Evolutionary conservation across 2,888 invertebrate species (phyloP).

Genomic region (Pristionchus maxplancki): DNA sequence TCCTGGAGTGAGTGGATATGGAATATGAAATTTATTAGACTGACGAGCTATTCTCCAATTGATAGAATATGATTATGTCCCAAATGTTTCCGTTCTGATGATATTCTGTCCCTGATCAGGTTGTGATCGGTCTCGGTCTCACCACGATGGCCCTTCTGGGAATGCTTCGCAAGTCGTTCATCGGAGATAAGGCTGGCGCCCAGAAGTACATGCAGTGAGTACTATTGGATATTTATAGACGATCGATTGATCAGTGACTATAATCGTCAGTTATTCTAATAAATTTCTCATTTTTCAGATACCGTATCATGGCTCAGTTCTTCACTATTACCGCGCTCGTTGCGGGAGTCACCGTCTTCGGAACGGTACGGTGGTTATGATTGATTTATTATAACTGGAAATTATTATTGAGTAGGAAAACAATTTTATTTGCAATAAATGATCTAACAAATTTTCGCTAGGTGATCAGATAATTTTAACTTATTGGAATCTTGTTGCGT

Average conservation of each 20-base stretch:
- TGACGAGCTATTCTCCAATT: not conserved
- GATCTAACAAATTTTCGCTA: too few species aligned
- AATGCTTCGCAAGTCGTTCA: constrained; percentile 68
- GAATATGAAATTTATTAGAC: not conserved
- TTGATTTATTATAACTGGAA: not conserved
- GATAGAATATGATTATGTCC: not conserved
- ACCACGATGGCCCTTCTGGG: constrained; percentile 71
- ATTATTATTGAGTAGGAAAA: not conserved
- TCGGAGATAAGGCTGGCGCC: constrained; percentile 71
- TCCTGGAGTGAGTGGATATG: constrained; percentile 66
- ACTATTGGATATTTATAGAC: not conserved
- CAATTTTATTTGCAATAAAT: too few species aligned
- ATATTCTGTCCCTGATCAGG: not conserved
- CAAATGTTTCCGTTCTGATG: not conserved
- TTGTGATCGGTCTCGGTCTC: constrained; percentile 69
- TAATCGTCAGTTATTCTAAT: not conserved
- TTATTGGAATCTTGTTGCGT: too few species aligned
- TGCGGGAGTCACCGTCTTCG: constrained; percentile 72
- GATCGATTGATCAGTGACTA: not conserved
- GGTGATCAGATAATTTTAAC: too few species aligned
- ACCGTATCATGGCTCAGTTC: constrained; percentile 76
- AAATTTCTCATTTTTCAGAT: constrained; percentile 52
- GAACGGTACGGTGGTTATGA: constrained; percentile 51
- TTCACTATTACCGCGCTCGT: constrained; percentile 74
- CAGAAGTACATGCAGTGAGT: constrained; percentile 73